These are phyloP conservation scores for Acropora tenuis DNA, from an alignment of 64 coral and sea anemone genomes.

Conservation along the genomic window DNA sequence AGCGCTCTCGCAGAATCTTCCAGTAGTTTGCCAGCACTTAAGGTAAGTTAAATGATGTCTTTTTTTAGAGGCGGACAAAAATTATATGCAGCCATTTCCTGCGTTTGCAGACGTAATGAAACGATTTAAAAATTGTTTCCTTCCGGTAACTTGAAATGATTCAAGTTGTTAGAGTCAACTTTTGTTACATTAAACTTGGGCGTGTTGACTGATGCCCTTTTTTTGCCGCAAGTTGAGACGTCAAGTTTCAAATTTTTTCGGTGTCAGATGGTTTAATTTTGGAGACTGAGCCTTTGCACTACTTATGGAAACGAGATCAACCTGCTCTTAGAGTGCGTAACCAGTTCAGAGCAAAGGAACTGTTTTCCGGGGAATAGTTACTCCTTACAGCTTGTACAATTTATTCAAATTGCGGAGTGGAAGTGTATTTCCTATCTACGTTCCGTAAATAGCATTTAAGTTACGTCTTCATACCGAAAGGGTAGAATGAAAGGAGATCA, in stretches of 20 bases:
- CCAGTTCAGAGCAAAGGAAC: not conserved
- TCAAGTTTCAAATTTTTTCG: conserved; percentile 26
- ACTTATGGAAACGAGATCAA: not conserved
- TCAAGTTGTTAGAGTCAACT: not conserved
- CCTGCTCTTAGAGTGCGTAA: not conserved
- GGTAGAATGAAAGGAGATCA: not conserved
- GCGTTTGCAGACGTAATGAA: not conserved
- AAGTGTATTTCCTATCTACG: not conserved
- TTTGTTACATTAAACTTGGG: not conserved
- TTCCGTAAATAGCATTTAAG: not conserved
- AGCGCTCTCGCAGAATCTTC: conserved; percentile 1
- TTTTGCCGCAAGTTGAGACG: not conserved
- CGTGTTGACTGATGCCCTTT: not conserved
- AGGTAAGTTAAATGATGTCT: conserved; percentile 1
- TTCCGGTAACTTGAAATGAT: not conserved
- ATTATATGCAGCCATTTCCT: not conserved
- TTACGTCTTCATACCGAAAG: not conserved
- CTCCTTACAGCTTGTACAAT: not conserved
- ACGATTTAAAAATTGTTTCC: not conserved
- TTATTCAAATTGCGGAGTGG: not conserved
- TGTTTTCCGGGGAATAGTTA: not conserved
- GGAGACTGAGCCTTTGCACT: not conserved
- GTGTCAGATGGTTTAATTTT: not conserved
- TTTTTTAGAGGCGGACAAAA: not conserved
- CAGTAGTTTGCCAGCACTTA: not conserved